Evolutionary conservation across 2,888 invertebrate species (phyloP).

Genomic region (Scaptomyza cyrtandrae): DNA sequence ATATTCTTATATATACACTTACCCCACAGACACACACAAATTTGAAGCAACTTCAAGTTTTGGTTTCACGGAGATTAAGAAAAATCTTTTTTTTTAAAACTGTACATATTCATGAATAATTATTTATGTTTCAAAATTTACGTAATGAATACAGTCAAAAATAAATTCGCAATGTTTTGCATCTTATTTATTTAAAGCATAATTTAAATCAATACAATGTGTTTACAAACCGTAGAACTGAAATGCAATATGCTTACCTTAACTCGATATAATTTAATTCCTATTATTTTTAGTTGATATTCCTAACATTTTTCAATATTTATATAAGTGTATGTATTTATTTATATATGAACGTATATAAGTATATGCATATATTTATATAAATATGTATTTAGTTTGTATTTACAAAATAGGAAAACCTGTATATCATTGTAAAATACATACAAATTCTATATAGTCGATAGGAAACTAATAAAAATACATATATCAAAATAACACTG

Average conservation of each 20-base stretch:
- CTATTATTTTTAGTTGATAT: constrained; percentile 70
- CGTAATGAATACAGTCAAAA: constrained; percentile 7
- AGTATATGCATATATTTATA: constrained; percentile 2
- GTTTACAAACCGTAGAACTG: constrained; percentile 74
- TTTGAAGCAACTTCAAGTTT: constrained; percentile 60
- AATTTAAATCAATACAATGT: constrained; percentile 46
- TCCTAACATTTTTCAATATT: constrained; percentile 17
- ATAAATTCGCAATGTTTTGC: constrained; percentile 60
- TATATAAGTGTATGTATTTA: constrained; percentile 14
- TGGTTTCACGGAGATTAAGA: constrained; percentile 46
- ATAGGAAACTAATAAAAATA: constrained; percentile 47
- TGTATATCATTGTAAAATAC: constrained; percentile 76
- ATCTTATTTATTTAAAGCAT: constrained; percentile 68
- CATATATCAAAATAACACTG: constrained; percentile 75
- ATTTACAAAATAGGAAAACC: constrained; percentile 38
- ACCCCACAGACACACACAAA: constrained; percentile 33
- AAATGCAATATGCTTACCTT: constrained; percentile 80
- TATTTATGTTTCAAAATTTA: constrained; percentile 27
- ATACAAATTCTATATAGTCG: constrained; percentile 50
- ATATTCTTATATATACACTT: constrained; percentile 10
- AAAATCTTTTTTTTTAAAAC: constrained; percentile 43
- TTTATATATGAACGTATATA: constrained; percentile 6
- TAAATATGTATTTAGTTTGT: constrained; percentile 19
- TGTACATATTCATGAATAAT: constrained; percentile 43
- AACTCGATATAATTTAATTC: constrained; percentile 73